Evolutionary conservation across 2,888 invertebrate genomes (phyloP), one percentile per base, ranked within the genome.

Genomic region (Stenichneumon culpator): DNA sequence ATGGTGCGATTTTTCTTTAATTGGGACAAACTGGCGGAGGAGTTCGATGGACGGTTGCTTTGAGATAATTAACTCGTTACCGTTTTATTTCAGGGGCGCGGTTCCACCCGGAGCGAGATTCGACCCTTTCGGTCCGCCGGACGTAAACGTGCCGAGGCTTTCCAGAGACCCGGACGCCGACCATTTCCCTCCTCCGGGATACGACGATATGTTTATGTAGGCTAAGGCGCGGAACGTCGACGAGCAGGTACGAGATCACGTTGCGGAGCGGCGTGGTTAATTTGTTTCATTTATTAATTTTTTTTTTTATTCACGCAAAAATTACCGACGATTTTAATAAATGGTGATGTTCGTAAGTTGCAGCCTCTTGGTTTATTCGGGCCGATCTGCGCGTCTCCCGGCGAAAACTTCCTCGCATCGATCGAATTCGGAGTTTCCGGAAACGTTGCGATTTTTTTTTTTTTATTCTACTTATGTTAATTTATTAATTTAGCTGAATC

Each of bases 101-200:
- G 91, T 96, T 14, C 97, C 97, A 1, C 97, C 97, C 0, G 97
- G 97, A 16, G 97, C 98, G 3, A 95, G 98, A 79, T 98, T 97
- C 93, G 98, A 98, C 94, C 98, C 98, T 0, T 97, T 97, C 92
- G 96, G 97, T 0, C 97, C 98, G 0, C 95, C 95, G 6, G 95
- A 94, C 50, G 9, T 86, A 3, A 78, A 88, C 44, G 80, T 67
- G 16, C 91, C 91, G 9, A 91, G 92, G 70, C 95, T 95, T 0
- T 84, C 32, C 0, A 82, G 87, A 39, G 68, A 87, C 60, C 97
- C 96, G 0, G 97, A 97, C 91, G 96, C 96, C 16, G 97, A 97
- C 93, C 97, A 97, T 89, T 94, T 97, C 69, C 96, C 96, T 16
- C 97, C 97, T n/a, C 97, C 97, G 9, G 97, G 96, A 86, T 96